These are phyloP conservation scores for Eilema sororculum DNA, from an alignment of 2,888 invertebrate species.

Conservation along the genomic window DNA sequence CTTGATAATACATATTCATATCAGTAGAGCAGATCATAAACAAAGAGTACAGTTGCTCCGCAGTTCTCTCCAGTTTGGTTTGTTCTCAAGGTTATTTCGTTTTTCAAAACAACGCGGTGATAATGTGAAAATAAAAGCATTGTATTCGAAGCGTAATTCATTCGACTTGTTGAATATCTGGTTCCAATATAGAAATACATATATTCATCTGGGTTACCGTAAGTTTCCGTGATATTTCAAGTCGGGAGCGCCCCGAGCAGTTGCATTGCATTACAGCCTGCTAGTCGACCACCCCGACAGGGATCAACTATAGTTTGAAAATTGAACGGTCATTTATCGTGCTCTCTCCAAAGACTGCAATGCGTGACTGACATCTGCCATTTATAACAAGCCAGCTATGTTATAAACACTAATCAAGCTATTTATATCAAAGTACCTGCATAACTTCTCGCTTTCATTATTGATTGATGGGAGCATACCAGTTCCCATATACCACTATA, in stretches of 20 bases:
- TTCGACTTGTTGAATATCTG: constrained; percentile 44
- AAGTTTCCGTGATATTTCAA: constrained; percentile 78
- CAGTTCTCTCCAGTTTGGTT: neutral
- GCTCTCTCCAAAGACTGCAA: constrained; percentile 59
- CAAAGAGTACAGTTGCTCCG: constrained; percentile 5
- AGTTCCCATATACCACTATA: constrained; percentile 10
- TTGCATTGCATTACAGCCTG: constrained; percentile 76
- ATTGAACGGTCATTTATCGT: constrained; percentile 67
- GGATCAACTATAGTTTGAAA: constrained; percentile 61
- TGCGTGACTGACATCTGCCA: constrained; percentile 65
- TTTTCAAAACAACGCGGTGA: neutral
- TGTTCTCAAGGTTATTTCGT: constrained; percentile 7
- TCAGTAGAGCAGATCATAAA: constrained; percentile 28
- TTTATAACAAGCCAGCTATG: constrained; percentile 64
- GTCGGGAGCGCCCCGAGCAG: constrained; percentile 77
- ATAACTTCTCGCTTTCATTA: constrained; percentile 37
- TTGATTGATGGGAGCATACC: constrained; percentile 28
- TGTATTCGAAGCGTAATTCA: constrained; percentile 24
- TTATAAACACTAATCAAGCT: constrained; percentile 59
- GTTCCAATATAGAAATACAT: constrained; percentile 55
- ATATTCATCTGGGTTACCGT: constrained; percentile 68
- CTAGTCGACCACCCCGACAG: constrained; percentile 74
- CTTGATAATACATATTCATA: constrained; percentile 27
- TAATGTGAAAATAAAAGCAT: constrained; percentile 18
- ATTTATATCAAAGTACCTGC: constrained; percentile 43